Base-by-base conservation (phyloP, 2,797 vertebrate species). In the Micromesistius poutassou region DNA sequence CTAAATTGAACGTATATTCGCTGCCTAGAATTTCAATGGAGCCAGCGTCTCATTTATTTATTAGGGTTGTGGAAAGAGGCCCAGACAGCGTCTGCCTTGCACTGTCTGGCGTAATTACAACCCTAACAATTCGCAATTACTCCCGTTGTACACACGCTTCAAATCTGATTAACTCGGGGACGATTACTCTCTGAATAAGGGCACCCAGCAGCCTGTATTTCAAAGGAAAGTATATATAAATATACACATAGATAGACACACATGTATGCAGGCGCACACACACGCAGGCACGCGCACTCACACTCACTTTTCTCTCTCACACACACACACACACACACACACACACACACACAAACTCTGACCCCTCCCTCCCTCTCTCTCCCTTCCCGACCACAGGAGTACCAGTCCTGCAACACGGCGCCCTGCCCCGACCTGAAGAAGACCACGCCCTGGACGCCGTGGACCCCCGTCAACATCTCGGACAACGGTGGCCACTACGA, bases 401-500 rank as follows among this genome's bases (percentile, higher is more conserved):
- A 97, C 88, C 98, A 99, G 87, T 94, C 96, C 0, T 99, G 98
- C 84, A 98, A 99, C 89, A 96, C 95, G 36, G 93, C 95, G 0
- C 90, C 95, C 0, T 99, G 98, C 75, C 96, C 97, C 0, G 98
- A 99, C 88, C 88, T 98, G 79, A 98, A 98, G 90, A 99, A 99
- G 93, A 98, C 97, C 38, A 99, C 98, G 0, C 97, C 97, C 1
- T 99, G 98, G 98, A 99, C 97, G 0, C 98, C 98, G 0, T 99
- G 98, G 98, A 97, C 96, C 0, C 98, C 97, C 0, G 97, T 99
- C 83, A 98, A 98, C 90, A 99, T 99, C 87, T 98, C 97, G 0
- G 97, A 99, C 93, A 98, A 97, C 0, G 97, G 97, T 0, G 97
- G 97, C 0, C 97, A 98, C 90, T 98, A 99, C 0, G 98, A 99